Evolutionary conservation across 2,888 invertebrate species (phyloP).

Genomic region (Andrena bucephala): DNA sequence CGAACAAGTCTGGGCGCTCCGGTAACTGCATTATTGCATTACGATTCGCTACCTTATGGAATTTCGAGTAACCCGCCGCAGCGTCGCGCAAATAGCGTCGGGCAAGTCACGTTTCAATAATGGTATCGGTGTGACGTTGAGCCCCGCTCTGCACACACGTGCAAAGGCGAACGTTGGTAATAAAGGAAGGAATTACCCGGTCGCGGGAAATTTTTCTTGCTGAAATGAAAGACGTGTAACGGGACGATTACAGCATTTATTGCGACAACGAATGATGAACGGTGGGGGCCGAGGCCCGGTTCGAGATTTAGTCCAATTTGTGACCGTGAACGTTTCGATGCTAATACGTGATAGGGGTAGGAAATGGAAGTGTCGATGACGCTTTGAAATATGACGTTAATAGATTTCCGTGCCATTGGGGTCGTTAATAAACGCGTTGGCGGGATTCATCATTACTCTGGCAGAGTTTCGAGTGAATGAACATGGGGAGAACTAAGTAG

Average conservation of each 20-base stretch:
- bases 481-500: too few species aligned
- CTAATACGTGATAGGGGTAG: not conserved
- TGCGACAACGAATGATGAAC: not conserved
- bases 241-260: constrained; percentile 31
- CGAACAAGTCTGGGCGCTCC: constrained; percentile 11
- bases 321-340: not conserved
- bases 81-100: constrained; percentile 10
- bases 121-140: constrained; percentile 16
- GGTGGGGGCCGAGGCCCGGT: not conserved
- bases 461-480: too few species aligned
- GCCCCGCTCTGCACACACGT: not conserved
- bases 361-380: not conserved
- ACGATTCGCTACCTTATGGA: constrained; percentile 11
- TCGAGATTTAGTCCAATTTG: not conserved
- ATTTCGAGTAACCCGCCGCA: constrained; percentile 12
- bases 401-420: not conserved
- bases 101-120: constrained; percentile 38
- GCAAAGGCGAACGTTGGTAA: constrained; percentile 24
- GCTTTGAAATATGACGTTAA: not conserved
- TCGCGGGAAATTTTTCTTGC: not conserved
- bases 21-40: constrained; percentile 19
- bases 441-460: too few species aligned
- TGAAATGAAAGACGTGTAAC: constrained; percentile 46
- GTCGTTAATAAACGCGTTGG: not conserved
- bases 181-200: constrained; percentile 12